A percentile compares a stretch with the other conserved stretches of the same genome.
Evolutionary conservation across 2,888 invertebrate genomes (phyloP).

Genomic region (Trachelus stipa): DNA sequence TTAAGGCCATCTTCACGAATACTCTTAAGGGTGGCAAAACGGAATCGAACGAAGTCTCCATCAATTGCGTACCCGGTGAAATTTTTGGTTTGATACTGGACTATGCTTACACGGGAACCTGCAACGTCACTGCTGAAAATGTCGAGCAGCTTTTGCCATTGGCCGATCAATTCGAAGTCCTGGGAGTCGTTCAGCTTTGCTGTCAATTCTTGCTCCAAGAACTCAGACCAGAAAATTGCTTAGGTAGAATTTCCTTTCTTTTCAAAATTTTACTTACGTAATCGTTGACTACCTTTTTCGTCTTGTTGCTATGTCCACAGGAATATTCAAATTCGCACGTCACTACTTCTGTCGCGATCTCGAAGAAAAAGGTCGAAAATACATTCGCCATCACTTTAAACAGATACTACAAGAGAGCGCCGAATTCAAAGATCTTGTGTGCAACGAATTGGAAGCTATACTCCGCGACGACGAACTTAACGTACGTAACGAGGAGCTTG

Average conservation of each 20-base stretch:
- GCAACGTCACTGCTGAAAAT: slow-evolving; percentile 74
- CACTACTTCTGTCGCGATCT: slow-evolving; percentile 78
- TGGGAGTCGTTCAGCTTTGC: slow-evolving; percentile 78
- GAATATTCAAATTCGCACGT: slow-evolving; percentile 77
- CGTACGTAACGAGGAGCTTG: slow-evolving; percentile 78
- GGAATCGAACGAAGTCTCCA: slow-evolving; percentile 73
- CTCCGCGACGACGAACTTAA: slow-evolving; percentile 79
- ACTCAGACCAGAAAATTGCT: slow-evolving; percentile 76
- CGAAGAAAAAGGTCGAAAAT: slow-evolving; percentile 72
- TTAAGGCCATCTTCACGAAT: slow-evolving; percentile 79
- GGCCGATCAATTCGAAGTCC: slow-evolving; percentile 80
- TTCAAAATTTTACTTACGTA: background rate
- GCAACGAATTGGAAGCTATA: slow-evolving; percentile 74
- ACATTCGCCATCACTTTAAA: slow-evolving; percentile 72
- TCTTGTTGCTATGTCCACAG: slow-evolving; percentile 27
- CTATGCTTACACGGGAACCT: slow-evolving; percentile 80
- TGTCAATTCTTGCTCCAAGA: slow-evolving; percentile 76
- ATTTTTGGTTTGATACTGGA: slow-evolving; percentile 78
- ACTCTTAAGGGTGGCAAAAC: slow-evolving; percentile 73
- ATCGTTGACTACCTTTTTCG: background rate
- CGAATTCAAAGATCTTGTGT: slow-evolving; percentile 74
- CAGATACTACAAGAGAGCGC: slow-evolving; percentile 73
- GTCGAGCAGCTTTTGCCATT: slow-evolving; percentile 77
- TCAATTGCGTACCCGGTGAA: slow-evolving; percentile 70
- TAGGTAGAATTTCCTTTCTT: slow-evolving; percentile 60